A percentile compares a stretch with the other conserved stretches of the same genome.
Evolutionary conservation across 2,797 vertebrate species (phyloP).

Genomic region (Acridotheres tristis): DNA sequence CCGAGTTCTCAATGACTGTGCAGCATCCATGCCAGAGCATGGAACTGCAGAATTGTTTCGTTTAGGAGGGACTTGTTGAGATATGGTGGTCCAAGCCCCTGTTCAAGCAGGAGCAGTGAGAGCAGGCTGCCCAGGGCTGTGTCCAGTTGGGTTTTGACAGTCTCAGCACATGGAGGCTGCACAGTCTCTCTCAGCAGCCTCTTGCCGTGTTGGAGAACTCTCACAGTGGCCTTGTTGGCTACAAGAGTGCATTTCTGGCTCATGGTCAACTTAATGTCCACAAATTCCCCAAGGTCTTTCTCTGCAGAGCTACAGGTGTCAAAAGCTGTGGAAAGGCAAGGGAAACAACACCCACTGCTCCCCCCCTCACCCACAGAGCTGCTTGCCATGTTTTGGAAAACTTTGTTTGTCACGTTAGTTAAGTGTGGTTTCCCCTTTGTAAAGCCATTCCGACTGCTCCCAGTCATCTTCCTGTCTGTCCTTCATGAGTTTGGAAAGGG

Average conservation of each 20-base stretch:
- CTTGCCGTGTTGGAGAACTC: background rate
- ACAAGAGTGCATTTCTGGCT: background rate
- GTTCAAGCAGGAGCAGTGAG: background rate
- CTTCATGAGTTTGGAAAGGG: background rate
- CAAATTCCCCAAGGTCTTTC: background rate
- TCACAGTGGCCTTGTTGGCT: background rate
- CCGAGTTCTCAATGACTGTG: background rate
- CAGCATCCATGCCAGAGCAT: background rate
- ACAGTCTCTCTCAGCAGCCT: background rate
- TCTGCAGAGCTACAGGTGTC: background rate
- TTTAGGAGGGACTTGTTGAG: background rate
- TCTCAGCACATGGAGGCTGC: background rate
- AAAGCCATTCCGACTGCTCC: background rate
- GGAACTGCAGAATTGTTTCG: background rate
- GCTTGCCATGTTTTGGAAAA: background rate
- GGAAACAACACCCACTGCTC: background rate
- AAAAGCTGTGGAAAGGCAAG: background rate
- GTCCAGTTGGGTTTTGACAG: background rate
- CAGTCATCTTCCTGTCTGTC: background rate
- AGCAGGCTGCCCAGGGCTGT: background rate
- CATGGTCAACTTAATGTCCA: background rate
- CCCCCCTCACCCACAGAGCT: background rate
- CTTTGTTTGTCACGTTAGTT: rapidly evolving
- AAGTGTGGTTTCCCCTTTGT: background rate
- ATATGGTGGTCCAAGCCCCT: background rate